Evolutionary conservation across 2,797 vertebrate species (phyloP).

Genomic region (Aulostomus chinensis): DNA sequence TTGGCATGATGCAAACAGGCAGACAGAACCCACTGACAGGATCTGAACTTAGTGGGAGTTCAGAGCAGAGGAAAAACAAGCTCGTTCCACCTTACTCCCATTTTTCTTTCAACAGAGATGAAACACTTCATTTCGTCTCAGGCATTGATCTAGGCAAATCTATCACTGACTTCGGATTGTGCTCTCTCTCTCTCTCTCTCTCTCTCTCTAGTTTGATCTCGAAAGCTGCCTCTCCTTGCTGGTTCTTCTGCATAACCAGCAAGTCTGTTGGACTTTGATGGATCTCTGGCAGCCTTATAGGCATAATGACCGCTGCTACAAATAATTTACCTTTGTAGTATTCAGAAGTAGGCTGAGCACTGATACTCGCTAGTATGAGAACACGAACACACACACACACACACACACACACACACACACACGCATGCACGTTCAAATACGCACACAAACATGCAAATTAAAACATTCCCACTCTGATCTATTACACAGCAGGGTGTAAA

Average conservation of each 20-base stretch:
- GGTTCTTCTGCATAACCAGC: slow-evolving; percentile 43
- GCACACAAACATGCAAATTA: slow-evolving; percentile 14
- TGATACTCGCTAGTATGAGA: slow-evolving; percentile 6
- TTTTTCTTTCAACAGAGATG: slow-evolving; percentile 45
- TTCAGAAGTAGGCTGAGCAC: slow-evolving; percentile 22
- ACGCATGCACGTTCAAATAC: neutral
- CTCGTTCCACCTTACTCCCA: slow-evolving; percentile 6
- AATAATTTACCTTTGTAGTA: slow-evolving; percentile 24
- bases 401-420: too few relatives aligned
- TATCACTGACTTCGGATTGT: slow-evolving; percentile 36
- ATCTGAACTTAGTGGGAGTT: slow-evolving; percentile 52
- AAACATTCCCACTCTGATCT: slow-evolving; percentile 21
- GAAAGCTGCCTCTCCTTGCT: slow-evolving; percentile 16
- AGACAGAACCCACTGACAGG: slow-evolving; percentile 25
- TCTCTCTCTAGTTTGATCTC: slow-evolving; percentile 43
- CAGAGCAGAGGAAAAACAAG: too few relatives aligned
- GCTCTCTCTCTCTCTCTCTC: too few relatives aligned
- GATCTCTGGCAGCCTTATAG: slow-evolving; percentile 43
- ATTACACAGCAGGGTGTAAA: slow-evolving; percentile 29
- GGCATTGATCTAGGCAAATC: slow-evolving; percentile 57
- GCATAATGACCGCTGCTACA: slow-evolving; percentile 39
- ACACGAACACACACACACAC: too few relatives aligned
- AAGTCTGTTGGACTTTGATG: slow-evolving; percentile 48
- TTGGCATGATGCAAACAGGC: neutral
- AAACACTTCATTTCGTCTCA: slow-evolving; percentile 57